Evolutionary conservation across 2,888 invertebrate genomes (phyloP).

Genomic region (Trachelus tabidus): DNA sequence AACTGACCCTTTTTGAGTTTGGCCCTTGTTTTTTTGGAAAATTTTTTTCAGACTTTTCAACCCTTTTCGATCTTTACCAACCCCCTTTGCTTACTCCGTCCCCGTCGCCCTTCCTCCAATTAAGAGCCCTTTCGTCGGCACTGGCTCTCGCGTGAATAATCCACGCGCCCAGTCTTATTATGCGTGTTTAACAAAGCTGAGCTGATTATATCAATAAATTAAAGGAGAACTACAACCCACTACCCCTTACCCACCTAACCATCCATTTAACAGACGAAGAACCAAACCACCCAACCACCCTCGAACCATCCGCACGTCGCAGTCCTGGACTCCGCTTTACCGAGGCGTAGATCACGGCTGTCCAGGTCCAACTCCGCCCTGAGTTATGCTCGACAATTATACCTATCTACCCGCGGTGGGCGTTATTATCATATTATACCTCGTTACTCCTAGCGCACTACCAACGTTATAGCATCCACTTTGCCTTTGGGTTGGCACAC

Average conservation of each 20-base stretch:
- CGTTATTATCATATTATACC: slow-evolving; percentile 61
- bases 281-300: neutral
- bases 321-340: slow-evolving; percentile 49
- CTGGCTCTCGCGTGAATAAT: slow-evolving; percentile 41
- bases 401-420: slow-evolving; percentile 57
- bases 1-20: neutral
- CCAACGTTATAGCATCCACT: neutral
- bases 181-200: slow-evolving; percentile 58
- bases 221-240: slow-evolving; percentile 28
- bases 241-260: neutral
- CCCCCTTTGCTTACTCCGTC: neutral
- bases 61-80: neutral
- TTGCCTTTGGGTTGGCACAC: neutral
- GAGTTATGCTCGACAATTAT: slow-evolving; percentile 64
- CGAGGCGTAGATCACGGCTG: slow-evolving; percentile 58
- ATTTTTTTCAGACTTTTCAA: neutral
- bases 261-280: slow-evolving; percentile 4
- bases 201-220: slow-evolving; percentile 64
- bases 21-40: neutral
- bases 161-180: slow-evolving; percentile 46
- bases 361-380: slow-evolving; percentile 54
- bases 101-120: slow-evolving; percentile 36
- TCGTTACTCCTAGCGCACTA: slow-evolving; percentile 28
- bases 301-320: slow-evolving; percentile 4
- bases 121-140: slow-evolving; percentile 47